These are phyloP conservation scores for Megaleporinus macrocephalus DNA, from an alignment of 2,113 vertebrate genomes.

Conservation along the genomic window DNA sequence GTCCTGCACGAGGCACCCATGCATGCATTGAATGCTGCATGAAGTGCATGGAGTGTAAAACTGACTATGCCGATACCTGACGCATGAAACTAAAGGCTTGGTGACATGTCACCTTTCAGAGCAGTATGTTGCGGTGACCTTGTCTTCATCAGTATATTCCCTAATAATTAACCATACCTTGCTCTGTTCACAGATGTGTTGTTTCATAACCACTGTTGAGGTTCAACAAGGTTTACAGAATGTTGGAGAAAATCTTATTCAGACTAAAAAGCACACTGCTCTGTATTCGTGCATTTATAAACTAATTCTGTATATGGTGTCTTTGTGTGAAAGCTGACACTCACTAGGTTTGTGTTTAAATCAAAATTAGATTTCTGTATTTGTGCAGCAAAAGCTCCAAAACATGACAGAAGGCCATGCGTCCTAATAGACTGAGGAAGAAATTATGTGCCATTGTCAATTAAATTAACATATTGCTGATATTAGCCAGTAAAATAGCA, in stretches of 20 bases:
- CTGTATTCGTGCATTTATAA: background rate
- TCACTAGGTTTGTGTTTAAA: too few species aligned
- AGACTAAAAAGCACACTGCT: background rate
- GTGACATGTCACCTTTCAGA: background rate
- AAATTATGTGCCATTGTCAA: too few species aligned
- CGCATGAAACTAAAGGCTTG: background rate
- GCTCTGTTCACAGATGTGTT: background rate
- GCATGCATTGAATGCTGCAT: slow-evolving; percentile 34
- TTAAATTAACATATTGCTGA: too few species aligned
- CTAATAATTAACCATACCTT: background rate
- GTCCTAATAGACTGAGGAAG: too few species aligned
- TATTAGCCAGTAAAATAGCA: too few species aligned
- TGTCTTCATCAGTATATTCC: background rate
- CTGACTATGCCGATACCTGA: background rate
- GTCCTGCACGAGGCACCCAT: background rate
- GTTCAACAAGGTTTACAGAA: background rate
- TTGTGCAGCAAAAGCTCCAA: too few species aligned
- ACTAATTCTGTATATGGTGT: too few species aligned
- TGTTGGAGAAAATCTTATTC: background rate
- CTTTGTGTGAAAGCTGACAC: too few species aligned
- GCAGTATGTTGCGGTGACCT: background rate
- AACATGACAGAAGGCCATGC: too few species aligned
- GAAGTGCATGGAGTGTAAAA: slow-evolving; percentile 4
- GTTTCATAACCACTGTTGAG: background rate
- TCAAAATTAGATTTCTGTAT: too few species aligned